phyloP scores from a whole-genome alignment of 2,888 invertebrate species.

The Bellardia bayeri region DNA sequence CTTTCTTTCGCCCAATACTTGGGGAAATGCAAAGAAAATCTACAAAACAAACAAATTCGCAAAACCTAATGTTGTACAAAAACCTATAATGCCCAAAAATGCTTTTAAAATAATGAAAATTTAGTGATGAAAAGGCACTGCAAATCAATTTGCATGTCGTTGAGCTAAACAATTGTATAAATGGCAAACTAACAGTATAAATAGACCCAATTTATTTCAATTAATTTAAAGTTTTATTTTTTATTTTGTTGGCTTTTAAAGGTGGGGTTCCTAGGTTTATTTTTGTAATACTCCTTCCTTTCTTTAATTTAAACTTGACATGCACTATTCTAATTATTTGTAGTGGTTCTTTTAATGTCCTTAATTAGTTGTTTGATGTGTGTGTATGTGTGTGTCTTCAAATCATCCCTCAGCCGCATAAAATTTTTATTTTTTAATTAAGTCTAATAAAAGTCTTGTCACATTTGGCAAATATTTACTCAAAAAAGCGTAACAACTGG shows the following conservation, averaged over 20 bases:
- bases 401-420: neutral
- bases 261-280: neutral
- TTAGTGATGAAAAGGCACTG: neutral
- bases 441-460: neutral
- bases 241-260: conserved; percentile 1
- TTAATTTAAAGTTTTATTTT: conserved; percentile 22
- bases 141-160: conserved; percentile 49
- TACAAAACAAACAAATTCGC: conserved; percentile 11
- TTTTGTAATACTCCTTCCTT: neutral
- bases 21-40: neutral
- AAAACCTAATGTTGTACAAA: neutral
- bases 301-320: neutral
- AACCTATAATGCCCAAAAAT: conserved; percentile 18
- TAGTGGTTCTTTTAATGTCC: neutral
- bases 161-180: neutral
- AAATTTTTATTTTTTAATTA: conserved; percentile 23
- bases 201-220: conserved; percentile 19
- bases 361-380: conserved; percentile 3
- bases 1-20: conserved; percentile 31
- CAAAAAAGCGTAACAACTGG: no score
- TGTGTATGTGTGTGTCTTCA: neutral
- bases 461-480: no score
- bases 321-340: conserved; percentile 1
- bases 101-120: conserved; percentile 65
- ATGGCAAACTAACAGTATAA: neutral